Evolutionary conservation across 2,113 vertebrate genomes (phyloP).

Genomic region (Gorsachius goisagi): DNA sequence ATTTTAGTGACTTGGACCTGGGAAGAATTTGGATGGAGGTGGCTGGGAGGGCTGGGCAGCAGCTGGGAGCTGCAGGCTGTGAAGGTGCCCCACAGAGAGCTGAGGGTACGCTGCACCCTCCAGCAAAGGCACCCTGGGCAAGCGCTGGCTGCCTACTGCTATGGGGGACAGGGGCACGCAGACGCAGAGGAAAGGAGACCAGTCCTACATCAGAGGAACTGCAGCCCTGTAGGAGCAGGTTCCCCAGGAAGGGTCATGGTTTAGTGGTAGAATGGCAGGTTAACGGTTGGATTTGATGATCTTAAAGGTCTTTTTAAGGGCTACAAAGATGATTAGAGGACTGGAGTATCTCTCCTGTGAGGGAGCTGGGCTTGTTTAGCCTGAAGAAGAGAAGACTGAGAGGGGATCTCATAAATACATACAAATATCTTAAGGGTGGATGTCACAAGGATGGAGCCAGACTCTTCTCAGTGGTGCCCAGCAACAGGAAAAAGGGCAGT

Average conservation of each 20-base stretch:
- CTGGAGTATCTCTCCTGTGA: no score
- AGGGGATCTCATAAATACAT: no score
- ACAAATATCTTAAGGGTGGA: no score
- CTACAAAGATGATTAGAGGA: no score
- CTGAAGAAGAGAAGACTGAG: no score
- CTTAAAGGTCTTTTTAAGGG: no score
- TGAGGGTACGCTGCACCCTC: neutral
- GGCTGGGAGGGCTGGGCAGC: neutral
- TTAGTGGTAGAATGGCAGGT: no score
- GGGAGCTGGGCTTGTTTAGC: no score
- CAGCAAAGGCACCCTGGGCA: neutral
- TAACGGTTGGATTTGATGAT: no score
- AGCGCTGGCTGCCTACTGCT: neutral
- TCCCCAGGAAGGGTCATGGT: neutral
- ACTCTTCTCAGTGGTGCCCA: no score
- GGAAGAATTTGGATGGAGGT: neutral
- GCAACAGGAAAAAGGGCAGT: no score
- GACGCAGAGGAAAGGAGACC: neutral
- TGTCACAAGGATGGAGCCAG: no score
- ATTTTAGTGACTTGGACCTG: neutral
- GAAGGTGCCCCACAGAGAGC: neutral
- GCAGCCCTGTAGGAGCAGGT: neutral
- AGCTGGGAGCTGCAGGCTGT: neutral
- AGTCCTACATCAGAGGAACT: neutral
- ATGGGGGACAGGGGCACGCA: rapidly evolving